Evolutionary conservation across 2,797 vertebrate species (phyloP).

Genomic region (Trematomus bernacchii): DNA sequence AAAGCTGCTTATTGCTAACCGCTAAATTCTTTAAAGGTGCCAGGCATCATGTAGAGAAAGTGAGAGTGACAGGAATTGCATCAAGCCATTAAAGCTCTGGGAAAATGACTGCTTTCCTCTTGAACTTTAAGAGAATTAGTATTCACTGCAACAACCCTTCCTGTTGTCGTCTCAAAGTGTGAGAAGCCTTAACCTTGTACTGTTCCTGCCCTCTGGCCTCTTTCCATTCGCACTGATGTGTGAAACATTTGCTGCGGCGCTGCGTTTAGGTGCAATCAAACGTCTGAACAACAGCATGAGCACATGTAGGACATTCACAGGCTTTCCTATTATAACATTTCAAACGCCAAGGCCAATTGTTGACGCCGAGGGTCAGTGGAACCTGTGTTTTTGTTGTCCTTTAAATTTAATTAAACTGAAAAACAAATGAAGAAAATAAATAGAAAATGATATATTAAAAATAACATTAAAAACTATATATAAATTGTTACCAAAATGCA

Average conservation of each 20-base stretch:
- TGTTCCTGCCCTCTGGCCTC: conserved; percentile 41
- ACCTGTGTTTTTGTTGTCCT: too few relatives aligned
- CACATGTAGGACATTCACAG: conserved; percentile 37
- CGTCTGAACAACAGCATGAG: conserved; percentile 23
- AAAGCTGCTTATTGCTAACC: neutral
- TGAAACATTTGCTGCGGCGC: conserved; percentile 38
- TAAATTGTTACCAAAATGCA: too few relatives aligned
- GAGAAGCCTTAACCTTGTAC: conserved; percentile 51
- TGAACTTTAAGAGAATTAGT: conserved; percentile 61
- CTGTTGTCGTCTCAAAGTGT: conserved; percentile 35
- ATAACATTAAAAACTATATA: too few relatives aligned
- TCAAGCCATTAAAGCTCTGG: conserved; percentile 8
- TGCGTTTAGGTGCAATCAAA: conserved; percentile 11
- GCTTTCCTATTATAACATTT: conserved; percentile 46
- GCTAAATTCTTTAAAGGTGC: neutral
- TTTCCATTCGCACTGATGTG: conserved; percentile 38
- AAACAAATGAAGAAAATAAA: too few relatives aligned
- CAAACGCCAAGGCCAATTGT: conserved; percentile 32
- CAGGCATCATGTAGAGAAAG: neutral
- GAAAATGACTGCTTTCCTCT: conserved; percentile 14
- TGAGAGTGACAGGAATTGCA: conserved; percentile 7
- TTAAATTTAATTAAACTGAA: too few relatives aligned
- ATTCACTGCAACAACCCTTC: conserved; percentile 43
- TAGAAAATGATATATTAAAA: too few relatives aligned
- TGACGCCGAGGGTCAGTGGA: too few relatives aligned